These are phyloP conservation scores for Saccostrea cuccullata DNA, from an alignment of 1,140 invertebrate genomes.

Conservation along the genomic window DNA sequence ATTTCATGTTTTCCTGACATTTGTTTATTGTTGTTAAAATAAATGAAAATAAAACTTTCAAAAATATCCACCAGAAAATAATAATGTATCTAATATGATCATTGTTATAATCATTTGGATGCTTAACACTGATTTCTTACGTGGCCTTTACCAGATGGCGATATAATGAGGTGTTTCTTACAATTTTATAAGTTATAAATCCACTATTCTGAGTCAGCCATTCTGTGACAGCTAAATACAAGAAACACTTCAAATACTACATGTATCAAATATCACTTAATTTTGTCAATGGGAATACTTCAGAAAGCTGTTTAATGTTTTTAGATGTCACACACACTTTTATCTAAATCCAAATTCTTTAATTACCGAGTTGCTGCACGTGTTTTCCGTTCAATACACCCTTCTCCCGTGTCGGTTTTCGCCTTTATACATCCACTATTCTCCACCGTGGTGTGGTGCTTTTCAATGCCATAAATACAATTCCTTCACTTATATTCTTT, in stretches of 20 bases:
- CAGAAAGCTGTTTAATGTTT: constrained; percentile 16
- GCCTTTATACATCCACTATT: background rate
- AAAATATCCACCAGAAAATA: background rate
- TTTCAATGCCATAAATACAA: constrained; percentile 11
- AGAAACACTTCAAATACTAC: constrained; percentile 16
- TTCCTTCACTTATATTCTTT: background rate
- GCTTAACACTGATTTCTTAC: background rate
- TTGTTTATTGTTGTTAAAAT: background rate
- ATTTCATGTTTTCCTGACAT: background rate
- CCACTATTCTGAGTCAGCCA: background rate
- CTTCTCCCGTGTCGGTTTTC: constrained; percentile 24
- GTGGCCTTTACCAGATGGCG: background rate
- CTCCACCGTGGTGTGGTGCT: background rate
- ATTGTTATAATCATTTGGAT: background rate
- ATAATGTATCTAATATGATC: background rate
- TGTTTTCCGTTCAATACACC: constrained; percentile 21
- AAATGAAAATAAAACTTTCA: background rate
- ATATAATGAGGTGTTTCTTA: background rate
- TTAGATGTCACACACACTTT: constrained; percentile 26
- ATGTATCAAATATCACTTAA: constrained; percentile 30
- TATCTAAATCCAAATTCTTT: background rate
- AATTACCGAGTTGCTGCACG: constrained; percentile 12
- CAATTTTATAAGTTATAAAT: background rate
- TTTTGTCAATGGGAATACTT: constrained; percentile 19
- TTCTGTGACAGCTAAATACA: background rate